phyloP scores from a whole-genome alignment of 2,797 vertebrate genomes.

The Oreochromis grahami region DNA sequence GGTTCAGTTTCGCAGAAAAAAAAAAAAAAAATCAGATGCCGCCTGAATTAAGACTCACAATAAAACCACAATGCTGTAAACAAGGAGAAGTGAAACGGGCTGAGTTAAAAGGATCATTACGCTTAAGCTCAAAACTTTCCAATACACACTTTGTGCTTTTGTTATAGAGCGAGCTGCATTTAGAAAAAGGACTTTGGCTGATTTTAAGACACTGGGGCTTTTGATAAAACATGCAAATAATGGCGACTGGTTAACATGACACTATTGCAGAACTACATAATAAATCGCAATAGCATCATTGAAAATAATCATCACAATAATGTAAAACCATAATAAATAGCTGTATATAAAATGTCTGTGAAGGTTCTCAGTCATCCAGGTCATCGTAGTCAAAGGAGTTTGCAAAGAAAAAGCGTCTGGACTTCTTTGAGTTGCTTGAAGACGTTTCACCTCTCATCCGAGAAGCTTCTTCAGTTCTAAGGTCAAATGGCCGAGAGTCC shows the following conservation, averaged over 20 bases:
- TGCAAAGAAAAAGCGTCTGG: no score
- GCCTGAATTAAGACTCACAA: neutral
- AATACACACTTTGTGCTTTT: neutral
- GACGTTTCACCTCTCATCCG: no score
- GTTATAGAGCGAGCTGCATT: neutral
- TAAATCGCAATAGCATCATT: neutral
- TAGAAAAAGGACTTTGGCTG: neutral
- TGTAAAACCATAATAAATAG: neutral
- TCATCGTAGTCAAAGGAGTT: no score
- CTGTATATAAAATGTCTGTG: no score
- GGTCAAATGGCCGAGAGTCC: no score
- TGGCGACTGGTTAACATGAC: neutral
- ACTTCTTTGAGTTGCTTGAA: no score
- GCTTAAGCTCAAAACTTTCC: neutral
- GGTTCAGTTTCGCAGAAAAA: neutral
- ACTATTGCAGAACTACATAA: neutral
- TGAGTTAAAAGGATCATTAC: neutral
- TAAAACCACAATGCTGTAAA: neutral
- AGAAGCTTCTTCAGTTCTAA: no score
- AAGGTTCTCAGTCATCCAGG: no score
- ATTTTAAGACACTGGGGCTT: neutral
- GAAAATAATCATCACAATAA: neutral
- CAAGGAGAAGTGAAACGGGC: neutral
- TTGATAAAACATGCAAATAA: neutral
- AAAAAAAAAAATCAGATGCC: neutral